Evolutionary conservation across 2,888 invertebrate species (phyloP), one percentile per base, ranked within the genome.

Genomic region (Ecliptopera silaceata): DNA sequence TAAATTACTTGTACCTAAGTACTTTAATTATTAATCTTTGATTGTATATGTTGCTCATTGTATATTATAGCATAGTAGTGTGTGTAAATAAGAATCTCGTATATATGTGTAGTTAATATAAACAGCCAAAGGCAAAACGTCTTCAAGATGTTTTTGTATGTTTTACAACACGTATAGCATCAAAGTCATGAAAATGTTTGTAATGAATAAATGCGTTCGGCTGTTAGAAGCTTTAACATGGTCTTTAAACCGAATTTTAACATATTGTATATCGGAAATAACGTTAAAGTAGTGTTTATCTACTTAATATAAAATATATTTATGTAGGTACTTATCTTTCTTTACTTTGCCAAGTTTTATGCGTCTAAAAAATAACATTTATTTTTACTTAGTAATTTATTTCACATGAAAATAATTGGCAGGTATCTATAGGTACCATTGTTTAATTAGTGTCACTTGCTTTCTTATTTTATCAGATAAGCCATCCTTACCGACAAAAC

Each of bases 61-160:
- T 59, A 31, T 29, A 31, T n/a, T 31, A 42, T 29, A 53, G 39
- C 26, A 8, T 32, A 42, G 26, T 39, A 48, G 41, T 63, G 45
- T 72, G 71, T 64, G 53, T 73, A 73, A 69, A 60, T 69, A 68
- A 64, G 67, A 65, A 68, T 70, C 68, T 66, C 59, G 49, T 64
- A 63, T 64, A 52, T 69, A 67, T 72, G 64, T 74, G 66, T 74
- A 73, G 64, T 64, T 62, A 70, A 70, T 70, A 69, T 77, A 67
- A 80, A 53, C 53, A 86, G 88, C 88, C 88, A 87, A 88, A 89
- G 89, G 88, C 88, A 82, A 78, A 77, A 80, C 79, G 80, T 85
- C 79, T 84, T 75, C 74, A 80, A 85, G 88, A 88, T 90, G 88
- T 26, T 8, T 75, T 75, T 67, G 76, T 80, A 77, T 38, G 4